A percentile compares a stretch with the other conserved stretches of the same genome.
Conservation (phyloP, 2,888 invertebrate genomes). For the Trimorus sp. region DNA sequence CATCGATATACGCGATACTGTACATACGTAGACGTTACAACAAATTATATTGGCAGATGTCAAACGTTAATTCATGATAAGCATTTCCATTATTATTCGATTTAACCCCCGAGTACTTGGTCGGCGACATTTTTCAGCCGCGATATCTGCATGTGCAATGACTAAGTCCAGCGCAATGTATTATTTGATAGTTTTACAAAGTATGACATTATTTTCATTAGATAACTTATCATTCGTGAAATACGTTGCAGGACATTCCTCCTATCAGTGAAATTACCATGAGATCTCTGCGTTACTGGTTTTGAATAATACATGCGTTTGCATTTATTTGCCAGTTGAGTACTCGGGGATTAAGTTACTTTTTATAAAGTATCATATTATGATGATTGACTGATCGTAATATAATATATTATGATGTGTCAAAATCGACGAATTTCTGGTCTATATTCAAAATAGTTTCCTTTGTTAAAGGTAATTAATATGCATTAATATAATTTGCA, state of each 20-base stretch:
- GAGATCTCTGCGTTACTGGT: no score
- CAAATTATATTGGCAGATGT: conserved; percentile 22
- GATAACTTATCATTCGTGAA: no score
- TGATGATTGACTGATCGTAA: conserved; percentile 7
- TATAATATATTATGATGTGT: no score
- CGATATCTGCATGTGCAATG: no score
- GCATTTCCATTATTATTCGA: conserved; percentile 26
- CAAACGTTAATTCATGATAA: conserved; percentile 30
- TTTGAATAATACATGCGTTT: background rate
- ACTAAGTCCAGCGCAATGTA: no score
- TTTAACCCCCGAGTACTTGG: conserved; percentile 18
- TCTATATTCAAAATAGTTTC: no score
- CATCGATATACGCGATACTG: conserved; percentile 28
- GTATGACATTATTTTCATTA: no score
- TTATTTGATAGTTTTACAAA: background rate
- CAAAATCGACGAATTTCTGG: no score
- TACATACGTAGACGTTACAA: conserved; percentile 43
- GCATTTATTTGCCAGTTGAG: conserved; percentile 1
- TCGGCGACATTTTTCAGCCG: background rate
- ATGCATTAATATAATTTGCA: no score
- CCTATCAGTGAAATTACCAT: background rate
- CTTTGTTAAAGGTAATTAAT: no score
- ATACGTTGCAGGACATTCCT: no score
- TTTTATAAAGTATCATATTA: conserved; percentile 6
- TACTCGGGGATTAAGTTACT: conserved; percentile 14